A percentile compares a stretch with the other conserved stretches of the same genome.
These are phyloP conservation scores for Neodiprion virginianus DNA, from an alignment of 1,140 invertebrate genomes.

Conservation along the genomic window DNA sequence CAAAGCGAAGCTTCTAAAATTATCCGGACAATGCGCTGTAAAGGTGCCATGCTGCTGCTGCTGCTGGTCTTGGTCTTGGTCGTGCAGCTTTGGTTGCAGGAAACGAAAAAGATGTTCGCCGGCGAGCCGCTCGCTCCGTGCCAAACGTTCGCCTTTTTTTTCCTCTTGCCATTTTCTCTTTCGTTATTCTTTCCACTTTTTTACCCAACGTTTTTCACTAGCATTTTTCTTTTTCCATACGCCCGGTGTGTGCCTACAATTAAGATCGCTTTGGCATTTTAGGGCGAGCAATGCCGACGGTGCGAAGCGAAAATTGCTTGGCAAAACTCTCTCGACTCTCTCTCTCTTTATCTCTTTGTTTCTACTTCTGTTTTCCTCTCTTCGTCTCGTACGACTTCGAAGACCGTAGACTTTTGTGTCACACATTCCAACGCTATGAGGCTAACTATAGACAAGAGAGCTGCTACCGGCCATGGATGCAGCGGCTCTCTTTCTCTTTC, in stretches of 20 bases:
- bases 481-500: conserved; percentile 10
- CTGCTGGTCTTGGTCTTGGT: background rate
- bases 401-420: conserved; percentile 7
- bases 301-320: conserved; percentile 11
- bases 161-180: conserved; percentile 7
- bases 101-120: background rate
- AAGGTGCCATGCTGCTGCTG: background rate
- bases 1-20: background rate
- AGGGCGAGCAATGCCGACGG: background rate
- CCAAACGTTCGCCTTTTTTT: conserved; percentile 7
- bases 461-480: conserved; percentile 4
- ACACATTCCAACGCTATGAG: conserved; percentile 7
- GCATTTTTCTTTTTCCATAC: conserved; percentile 9
- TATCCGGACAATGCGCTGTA: background rate
- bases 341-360: conserved; percentile 11
- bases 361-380: background rate
- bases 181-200: conserved; percentile 15
- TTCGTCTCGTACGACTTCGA: background rate
- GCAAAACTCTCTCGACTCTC: conserved; percentile 9
- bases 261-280: conserved; percentile 15
- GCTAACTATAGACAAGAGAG: conserved; percentile 2
- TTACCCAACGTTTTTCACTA: conserved; percentile 14
- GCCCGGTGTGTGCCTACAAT: conserved; percentile 10
- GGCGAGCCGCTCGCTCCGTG: background rate
- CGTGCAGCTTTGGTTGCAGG: background rate